Evolutionary conservation across 2,888 invertebrate genomes (phyloP), one percentile per base, ranked within the genome.

Genomic region (Coronaproctus castanopsis): DNA sequence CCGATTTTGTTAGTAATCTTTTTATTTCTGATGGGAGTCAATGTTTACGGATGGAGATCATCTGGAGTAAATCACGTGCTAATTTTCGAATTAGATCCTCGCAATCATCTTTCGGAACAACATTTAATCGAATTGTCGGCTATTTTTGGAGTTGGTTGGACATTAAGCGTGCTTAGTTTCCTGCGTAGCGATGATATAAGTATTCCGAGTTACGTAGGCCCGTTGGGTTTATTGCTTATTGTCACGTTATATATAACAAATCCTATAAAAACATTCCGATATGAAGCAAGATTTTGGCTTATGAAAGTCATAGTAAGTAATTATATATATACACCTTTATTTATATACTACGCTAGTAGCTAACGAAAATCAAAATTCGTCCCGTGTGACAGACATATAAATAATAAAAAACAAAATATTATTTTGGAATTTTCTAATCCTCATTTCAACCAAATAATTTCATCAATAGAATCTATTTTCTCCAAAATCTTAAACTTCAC

Each of bases 21-120:
- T 70, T 80, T 95, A 68, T 95, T 96, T 71, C 76, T 96, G 48
- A 88, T 96, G 73, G 96, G 95, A 23, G 84, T 96, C 56, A 96
- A 96, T 70, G 90, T 95, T 1, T 95, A 95, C 71, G 95, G 95
- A 3, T 96, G 96, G 96, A 77, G 95, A 64, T 89, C 92, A 0
- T 92, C 93, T 0, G 96, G 97, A 2, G 96, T 97, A 18, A 96
- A 96, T 75, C 96, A 97, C 71, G 96, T 97, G 0, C 77, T 97
- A 1, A 97, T 97, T 66, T 97, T 97, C 72, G 96, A 96, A 71
- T 75, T 97, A 67, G 95, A 97, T 72, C 96, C 96, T 0, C 76
- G 96, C 60, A 91, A 93, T 72, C 93, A 96, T 72, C 75, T 90
- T 0, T 87, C 87, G 0, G 93, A 95, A 67, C 93, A 95, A 69